Percentiles rank a stretch among this genome's conserved stretches.
Conservation (phyloP, 2,113 vertebrate species). For the Engystomops pustulosus region DNA sequence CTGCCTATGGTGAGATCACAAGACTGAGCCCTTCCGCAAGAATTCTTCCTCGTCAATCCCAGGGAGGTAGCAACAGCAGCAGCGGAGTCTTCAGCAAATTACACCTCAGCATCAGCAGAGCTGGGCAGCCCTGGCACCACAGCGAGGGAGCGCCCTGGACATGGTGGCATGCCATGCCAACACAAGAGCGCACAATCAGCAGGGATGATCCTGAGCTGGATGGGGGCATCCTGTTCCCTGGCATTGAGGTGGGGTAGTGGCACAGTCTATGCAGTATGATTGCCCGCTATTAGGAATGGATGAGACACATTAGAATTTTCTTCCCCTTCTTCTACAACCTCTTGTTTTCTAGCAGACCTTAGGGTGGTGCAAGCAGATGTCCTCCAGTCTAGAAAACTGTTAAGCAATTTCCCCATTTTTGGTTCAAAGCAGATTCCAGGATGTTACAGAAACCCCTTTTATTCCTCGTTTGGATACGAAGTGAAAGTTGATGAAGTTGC, state of each 20-base stretch:
- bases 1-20: not conserved
- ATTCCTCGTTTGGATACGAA: not conserved
- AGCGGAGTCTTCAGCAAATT: slow-evolving; percentile 7
- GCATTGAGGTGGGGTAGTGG: slow-evolving; percentile 65
- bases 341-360: not conserved
- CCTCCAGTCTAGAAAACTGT: not conserved
- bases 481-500: not conserved
- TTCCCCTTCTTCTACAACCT: not conserved
- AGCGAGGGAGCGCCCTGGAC: slow-evolving; percentile 59
- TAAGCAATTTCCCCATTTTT: not conserved
- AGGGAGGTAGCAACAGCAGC: slow-evolving; percentile 66
- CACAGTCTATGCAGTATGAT: slow-evolving; percentile 65
- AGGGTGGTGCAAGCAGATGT: not conserved
- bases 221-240: slow-evolving; percentile 62
- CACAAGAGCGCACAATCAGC: slow-evolving; percentile 63
- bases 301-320: slow-evolving; percentile 67
- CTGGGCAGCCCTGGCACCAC: slow-evolving; percentile 49
- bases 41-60: slow-evolving; percentile 66
- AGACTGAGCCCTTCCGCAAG: slow-evolving; percentile 58
- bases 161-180: slow-evolving; percentile 72
- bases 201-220: slow-evolving; percentile 65
- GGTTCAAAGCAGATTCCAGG: not conserved
- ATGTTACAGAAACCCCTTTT: not conserved
- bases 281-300: slow-evolving; percentile 67
- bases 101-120: slow-evolving; percentile 69